Evolutionary conservation across 2,797 vertebrate genomes (phyloP).

Genomic region (Pachyuromys duprasi): DNA sequence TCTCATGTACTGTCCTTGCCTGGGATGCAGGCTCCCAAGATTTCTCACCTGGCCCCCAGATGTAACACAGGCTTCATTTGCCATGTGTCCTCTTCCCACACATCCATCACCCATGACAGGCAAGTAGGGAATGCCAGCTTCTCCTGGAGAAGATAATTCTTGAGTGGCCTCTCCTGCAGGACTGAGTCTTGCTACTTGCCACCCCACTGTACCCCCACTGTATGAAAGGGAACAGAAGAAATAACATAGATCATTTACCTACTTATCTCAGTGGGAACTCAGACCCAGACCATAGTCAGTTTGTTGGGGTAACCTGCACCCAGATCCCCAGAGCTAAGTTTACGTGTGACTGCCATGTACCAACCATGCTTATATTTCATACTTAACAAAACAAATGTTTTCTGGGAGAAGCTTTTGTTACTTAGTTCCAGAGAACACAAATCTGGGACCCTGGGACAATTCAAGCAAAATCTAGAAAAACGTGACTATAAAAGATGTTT

Average conservation of each 20-base stretch:
- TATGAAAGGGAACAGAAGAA: background rate
- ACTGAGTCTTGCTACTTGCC: too few relatives aligned
- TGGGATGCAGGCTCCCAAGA: background rate
- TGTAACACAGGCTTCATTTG: background rate
- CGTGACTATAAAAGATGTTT: background rate
- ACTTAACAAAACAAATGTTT: background rate
- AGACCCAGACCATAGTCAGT: background rate
- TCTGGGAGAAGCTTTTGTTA: background rate
- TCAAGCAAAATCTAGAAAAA: conserved; percentile 50
- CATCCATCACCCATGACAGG: background rate
- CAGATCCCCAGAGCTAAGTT: background rate
- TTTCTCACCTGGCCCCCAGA: background rate
- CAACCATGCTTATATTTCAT: background rate
- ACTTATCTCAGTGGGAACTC: background rate
- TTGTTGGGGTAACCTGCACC: background rate
- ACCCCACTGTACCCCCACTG: background rate
- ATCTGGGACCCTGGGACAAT: background rate
- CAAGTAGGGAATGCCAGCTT: background rate
- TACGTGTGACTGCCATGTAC: background rate
- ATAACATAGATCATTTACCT: background rate
- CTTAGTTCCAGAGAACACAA: background rate
- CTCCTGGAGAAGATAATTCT: background rate
- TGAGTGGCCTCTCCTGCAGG: background rate
- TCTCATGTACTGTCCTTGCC: background rate
- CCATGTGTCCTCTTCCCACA: too few relatives aligned